A percentile compares a stretch with the other conserved stretches of the same genome.
Conservation (phyloP, 2,888 invertebrate species). For the Scaptomyza polygonia region DNA sequence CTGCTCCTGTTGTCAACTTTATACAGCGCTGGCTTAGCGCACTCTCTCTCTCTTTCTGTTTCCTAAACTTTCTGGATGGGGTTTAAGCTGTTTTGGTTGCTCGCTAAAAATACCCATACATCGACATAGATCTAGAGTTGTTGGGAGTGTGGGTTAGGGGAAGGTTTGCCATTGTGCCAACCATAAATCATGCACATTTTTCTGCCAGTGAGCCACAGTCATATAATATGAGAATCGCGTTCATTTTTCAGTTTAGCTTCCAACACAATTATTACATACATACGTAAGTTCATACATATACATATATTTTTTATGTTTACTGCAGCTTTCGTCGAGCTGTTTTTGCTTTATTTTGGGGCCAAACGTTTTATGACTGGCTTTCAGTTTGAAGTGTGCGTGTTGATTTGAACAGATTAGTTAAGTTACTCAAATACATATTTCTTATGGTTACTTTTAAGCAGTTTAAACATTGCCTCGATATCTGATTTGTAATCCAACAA, state of each 20-base stretch:
- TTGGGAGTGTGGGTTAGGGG: background rate
- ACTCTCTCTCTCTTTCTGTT: background rate
- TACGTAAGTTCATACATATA: constrained; percentile 6
- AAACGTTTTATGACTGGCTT: constrained; percentile 70
- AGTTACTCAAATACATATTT: background rate
- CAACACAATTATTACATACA: constrained; percentile 62
- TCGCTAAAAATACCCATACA: constrained; percentile 30
- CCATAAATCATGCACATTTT: constrained; percentile 79
- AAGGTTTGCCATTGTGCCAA: constrained; percentile 58
- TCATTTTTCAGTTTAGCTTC: constrained; percentile 65
- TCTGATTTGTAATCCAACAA: too few relatives aligned
- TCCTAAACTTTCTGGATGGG: constrained; percentile 19
- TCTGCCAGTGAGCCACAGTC: constrained; percentile 76
- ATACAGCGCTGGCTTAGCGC: too few relatives aligned
- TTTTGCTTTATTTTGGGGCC: constrained; percentile 45
- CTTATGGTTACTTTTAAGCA: background rate
- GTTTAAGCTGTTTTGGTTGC: constrained; percentile 41
- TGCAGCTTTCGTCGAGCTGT: constrained; percentile 61
- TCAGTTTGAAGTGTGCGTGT: constrained; percentile 60
- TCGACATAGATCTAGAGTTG: constrained; percentile 18
- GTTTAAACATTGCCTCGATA: background rate
- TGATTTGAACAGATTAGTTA: constrained; percentile 56
- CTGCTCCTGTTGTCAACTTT: too few relatives aligned
- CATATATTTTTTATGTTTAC: constrained; percentile 66
- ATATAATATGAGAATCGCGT: constrained; percentile 61